Evolutionary conservation across 2,113 vertebrate species (phyloP).

Genomic region (Serilophus lunatus): DNA sequence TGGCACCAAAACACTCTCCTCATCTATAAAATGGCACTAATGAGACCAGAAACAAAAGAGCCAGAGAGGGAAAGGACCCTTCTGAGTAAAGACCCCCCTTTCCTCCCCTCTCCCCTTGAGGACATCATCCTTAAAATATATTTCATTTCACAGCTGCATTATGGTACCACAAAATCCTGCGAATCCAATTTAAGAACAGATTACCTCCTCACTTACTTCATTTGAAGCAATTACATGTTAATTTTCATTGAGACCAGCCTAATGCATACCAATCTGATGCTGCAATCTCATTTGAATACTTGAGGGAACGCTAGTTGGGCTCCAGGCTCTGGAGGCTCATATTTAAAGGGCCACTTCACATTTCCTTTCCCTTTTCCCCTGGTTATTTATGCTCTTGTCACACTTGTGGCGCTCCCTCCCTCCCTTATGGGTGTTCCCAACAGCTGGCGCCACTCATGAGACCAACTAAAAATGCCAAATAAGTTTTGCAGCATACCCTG

Average conservation of each 20-base stretch:
- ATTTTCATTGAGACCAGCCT: slow-evolving; percentile 88
- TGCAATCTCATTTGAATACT: slow-evolving; percentile 86
- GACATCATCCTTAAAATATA: slow-evolving; percentile 83
- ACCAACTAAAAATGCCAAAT: not conserved
- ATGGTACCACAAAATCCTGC: slow-evolving; percentile 86
- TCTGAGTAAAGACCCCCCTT: not conserved
- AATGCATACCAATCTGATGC: slow-evolving; percentile 87
- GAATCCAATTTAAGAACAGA: slow-evolving; percentile 90
- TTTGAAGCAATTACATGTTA: slow-evolving; percentile 90
- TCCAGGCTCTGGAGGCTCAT: slow-evolving; percentile 72
- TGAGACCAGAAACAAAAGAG: not conserved
- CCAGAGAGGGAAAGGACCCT: not conserved
- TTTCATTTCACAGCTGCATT: slow-evolving; percentile 86
- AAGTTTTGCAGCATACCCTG: not conserved
- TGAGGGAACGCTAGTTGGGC: slow-evolving; percentile 72
- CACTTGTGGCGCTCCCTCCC: not conserved
- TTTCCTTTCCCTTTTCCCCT: slow-evolving; percentile 41
- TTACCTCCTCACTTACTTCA: slow-evolving; percentile 90
- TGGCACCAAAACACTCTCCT: not conserved
- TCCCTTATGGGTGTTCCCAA: not conserved
- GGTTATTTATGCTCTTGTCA: slow-evolving; percentile 3
- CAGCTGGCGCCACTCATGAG: not conserved
- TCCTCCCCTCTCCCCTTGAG: slow-evolving; percentile 72
- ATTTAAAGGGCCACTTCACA: slow-evolving; percentile 80
- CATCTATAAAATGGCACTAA: not conserved